These are phyloP conservation scores for Heliconius eleuchia DNA, from an alignment of 1,140 invertebrate species.

Conservation along the genomic window DNA sequence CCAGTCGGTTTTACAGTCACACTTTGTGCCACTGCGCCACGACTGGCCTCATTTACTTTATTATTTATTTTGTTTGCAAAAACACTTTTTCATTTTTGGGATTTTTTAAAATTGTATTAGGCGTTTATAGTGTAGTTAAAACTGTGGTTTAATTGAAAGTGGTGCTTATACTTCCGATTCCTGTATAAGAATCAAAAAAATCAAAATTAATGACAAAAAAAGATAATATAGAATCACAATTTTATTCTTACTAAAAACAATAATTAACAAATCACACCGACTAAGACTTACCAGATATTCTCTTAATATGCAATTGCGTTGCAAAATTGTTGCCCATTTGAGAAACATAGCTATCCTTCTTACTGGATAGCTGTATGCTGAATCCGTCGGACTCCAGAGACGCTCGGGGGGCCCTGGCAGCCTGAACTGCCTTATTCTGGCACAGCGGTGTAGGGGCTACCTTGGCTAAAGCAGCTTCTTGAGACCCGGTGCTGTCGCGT, in stretches of 20 bases:
- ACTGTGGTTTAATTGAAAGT: no score
- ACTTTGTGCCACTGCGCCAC: no score
- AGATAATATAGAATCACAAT: no score
- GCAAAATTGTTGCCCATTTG: constrained; percentile 81
- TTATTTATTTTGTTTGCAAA: no score
- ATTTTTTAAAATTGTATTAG: no score
- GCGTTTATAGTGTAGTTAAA: no score
- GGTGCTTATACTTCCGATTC: no score
- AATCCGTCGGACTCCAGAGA: constrained; percentile 76
- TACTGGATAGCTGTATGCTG: constrained; percentile 74
- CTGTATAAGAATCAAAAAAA: no score
- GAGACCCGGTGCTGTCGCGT: constrained; percentile 74
- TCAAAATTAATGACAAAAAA: background rate
- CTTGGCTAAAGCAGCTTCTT: constrained; percentile 70
- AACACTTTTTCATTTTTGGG: no score
- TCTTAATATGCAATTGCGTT: constrained; percentile 79
- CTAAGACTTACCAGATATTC: constrained; percentile 75
- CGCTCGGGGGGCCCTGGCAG: constrained; percentile 67
- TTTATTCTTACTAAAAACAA: background rate
- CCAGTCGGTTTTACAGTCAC: no score
- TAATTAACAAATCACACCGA: background rate
- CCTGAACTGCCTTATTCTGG: constrained; percentile 70
- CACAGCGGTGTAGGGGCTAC: constrained; percentile 65
- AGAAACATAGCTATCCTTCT: constrained; percentile 78
- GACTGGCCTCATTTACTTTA: no score